phyloP scores from a whole-genome alignment of 2,888 invertebrate species.

The Pheosia gnoma region DNA sequence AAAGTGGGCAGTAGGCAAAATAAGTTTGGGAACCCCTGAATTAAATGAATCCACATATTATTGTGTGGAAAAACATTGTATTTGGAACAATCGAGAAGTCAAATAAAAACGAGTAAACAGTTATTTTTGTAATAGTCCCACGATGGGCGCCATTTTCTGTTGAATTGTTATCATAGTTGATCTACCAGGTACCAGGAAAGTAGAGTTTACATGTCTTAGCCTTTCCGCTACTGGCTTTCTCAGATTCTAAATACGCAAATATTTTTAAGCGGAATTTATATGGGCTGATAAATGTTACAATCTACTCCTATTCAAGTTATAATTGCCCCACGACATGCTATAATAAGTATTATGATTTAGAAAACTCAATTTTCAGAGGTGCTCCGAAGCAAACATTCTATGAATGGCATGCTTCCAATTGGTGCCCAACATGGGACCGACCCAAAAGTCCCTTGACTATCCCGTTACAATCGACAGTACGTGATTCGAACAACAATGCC shows the following conservation, averaged over 20 bases:
- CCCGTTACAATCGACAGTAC: constrained; percentile 30
- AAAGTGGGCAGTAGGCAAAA: too few relatives aligned
- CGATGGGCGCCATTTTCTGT: neutral
- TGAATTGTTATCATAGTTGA: neutral
- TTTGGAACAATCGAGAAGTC: too few relatives aligned
- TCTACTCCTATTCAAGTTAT: neutral
- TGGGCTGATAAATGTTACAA: neutral
- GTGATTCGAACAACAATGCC: constrained; percentile 33
- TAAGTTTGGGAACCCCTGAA: too few relatives aligned
- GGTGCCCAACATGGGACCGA: constrained; percentile 33
- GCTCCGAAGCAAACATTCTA: constrained; percentile 20
- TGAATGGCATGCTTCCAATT: constrained; percentile 35
- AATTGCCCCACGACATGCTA: neutral
- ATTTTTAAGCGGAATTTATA: neutral
- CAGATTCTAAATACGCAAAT: too few relatives aligned
- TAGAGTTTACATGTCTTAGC: too few relatives aligned
- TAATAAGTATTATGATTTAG: constrained; percentile 20
- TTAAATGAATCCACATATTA: too few relatives aligned
- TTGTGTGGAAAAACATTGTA: too few relatives aligned
- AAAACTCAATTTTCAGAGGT: constrained; percentile 36
- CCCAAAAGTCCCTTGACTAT: constrained; percentile 24
- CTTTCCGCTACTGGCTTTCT: too few relatives aligned
- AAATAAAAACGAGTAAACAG: neutral
- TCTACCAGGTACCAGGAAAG: too few relatives aligned
- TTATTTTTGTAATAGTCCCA: neutral